Evolutionary conservation across 2,113 vertebrate genomes (phyloP).

Genomic region (Rhagologus leucostigma): DNA sequence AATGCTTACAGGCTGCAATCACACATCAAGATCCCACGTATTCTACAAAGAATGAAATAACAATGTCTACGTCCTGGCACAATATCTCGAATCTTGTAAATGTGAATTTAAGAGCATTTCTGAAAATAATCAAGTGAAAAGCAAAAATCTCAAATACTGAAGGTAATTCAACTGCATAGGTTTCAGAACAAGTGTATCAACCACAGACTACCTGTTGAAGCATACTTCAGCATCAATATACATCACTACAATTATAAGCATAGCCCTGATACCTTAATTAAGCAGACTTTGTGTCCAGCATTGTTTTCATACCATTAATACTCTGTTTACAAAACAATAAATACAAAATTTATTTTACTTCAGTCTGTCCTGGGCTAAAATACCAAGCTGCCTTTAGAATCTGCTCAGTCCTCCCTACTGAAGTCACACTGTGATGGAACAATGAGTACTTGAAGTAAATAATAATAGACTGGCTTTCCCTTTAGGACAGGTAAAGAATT

Average conservation of each 20-base stretch:
- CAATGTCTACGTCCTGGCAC: not conserved
- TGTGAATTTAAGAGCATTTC: not conserved
- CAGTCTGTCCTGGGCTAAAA: not conserved
- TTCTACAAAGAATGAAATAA: not conserved
- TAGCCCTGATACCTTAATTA: not conserved
- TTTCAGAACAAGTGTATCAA: not conserved
- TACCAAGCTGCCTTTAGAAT: not conserved
- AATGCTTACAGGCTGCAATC: not conserved
- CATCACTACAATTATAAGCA: not conserved
- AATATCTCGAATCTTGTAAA: not conserved
- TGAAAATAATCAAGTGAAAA: not conserved
- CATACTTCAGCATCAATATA: not conserved
- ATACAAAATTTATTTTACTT: not conserved
- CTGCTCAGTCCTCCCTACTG: not conserved
- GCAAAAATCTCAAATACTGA: not conserved
- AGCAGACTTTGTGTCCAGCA: not conserved
- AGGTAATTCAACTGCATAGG: not conserved
- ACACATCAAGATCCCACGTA: not conserved
- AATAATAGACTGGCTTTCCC: not conserved
- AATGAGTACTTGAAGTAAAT: not conserved
- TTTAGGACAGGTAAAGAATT: not conserved
- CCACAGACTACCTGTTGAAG: not conserved
- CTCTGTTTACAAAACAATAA: not conserved
- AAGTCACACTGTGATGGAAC: not conserved
- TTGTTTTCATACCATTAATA: not conserved